Evolutionary conservation across 2,113 vertebrate species (phyloP).

Genomic region (Shinisaurus crocodilurus): DNA sequence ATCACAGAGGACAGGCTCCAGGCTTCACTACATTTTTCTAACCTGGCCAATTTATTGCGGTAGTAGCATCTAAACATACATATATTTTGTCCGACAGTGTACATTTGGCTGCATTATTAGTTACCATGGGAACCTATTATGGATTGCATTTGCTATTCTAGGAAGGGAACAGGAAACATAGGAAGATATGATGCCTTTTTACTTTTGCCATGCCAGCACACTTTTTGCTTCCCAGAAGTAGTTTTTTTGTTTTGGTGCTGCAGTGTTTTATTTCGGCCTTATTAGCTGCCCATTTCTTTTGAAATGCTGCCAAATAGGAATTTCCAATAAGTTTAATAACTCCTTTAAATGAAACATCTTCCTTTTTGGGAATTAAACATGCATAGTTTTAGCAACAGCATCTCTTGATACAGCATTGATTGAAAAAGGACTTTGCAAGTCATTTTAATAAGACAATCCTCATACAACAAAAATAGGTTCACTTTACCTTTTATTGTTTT

Average conservation of each 20-base stretch:
- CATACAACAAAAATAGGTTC: constrained; percentile 5
- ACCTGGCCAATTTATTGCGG: background rate
- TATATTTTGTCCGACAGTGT: background rate
- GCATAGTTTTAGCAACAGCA: background rate
- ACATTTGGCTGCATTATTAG: background rate
- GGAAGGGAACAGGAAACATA: background rate
- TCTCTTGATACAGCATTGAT: background rate
- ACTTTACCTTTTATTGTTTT: constrained; percentile 20
- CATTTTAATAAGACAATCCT: constrained; percentile 23
- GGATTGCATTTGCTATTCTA: background rate
- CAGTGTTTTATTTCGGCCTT: background rate
- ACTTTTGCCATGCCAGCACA: background rate
- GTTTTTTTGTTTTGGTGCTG: background rate
- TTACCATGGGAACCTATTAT: background rate
- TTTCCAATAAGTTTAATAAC: constrained; percentile 25
- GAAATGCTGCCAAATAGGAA: background rate
- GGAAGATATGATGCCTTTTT: background rate
- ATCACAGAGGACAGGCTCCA: background rate
- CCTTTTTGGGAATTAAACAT: background rate
- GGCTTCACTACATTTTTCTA: background rate
- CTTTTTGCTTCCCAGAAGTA: background rate
- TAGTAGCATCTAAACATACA: background rate
- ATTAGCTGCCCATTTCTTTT: background rate
- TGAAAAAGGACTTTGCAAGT: background rate
- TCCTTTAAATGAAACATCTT: background rate